phyloP scores from a whole-genome alignment of 1,140 invertebrate species.

The Dendrolimus kikuchii region DNA sequence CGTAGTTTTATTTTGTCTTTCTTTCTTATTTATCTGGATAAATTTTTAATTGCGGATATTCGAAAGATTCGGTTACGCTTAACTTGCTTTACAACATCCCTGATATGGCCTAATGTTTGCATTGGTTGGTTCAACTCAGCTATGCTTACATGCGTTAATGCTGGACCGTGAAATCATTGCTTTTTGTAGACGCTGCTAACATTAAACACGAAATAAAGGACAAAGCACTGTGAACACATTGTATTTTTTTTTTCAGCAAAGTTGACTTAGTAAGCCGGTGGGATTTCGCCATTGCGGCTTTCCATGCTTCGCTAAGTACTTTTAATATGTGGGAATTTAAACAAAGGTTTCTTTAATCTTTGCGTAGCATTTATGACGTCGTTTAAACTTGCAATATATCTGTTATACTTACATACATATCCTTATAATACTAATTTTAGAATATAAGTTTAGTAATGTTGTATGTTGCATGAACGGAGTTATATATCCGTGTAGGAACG shows the following conservation, averaged over 20 bases:
- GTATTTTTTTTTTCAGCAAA: conserved; percentile 38
- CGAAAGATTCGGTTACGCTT: too few species aligned
- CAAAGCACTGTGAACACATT: conserved; percentile 46
- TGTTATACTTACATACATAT: too few species aligned
- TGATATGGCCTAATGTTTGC: conserved; percentile 37
- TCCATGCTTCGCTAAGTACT: conserved; percentile 27
- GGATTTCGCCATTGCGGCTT: conserved; percentile 36
- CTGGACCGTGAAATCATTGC: conserved; percentile 68
- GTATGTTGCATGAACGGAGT: too few species aligned
- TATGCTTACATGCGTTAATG: conserved; percentile 66
- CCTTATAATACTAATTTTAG: too few species aligned
- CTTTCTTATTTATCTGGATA: too few species aligned
- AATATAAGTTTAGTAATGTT: too few species aligned
- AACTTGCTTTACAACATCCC: too few species aligned
- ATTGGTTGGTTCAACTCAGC: conserved; percentile 49
- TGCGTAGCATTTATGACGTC: not conserved
- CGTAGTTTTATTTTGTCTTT: too few species aligned
- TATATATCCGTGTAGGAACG: too few species aligned
- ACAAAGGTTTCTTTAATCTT: conserved; percentile 17
- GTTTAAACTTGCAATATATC: too few species aligned
- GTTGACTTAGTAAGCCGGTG: conserved; percentile 52
- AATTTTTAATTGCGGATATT: too few species aligned
- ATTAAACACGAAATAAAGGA: conserved; percentile 67
- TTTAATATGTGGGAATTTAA: conserved; percentile 25
- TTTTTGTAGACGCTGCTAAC: conserved; percentile 59